Evolutionary conservation across 1,140 invertebrate species (phyloP).

Genomic region (Dendroctonus ponderosae): DNA sequence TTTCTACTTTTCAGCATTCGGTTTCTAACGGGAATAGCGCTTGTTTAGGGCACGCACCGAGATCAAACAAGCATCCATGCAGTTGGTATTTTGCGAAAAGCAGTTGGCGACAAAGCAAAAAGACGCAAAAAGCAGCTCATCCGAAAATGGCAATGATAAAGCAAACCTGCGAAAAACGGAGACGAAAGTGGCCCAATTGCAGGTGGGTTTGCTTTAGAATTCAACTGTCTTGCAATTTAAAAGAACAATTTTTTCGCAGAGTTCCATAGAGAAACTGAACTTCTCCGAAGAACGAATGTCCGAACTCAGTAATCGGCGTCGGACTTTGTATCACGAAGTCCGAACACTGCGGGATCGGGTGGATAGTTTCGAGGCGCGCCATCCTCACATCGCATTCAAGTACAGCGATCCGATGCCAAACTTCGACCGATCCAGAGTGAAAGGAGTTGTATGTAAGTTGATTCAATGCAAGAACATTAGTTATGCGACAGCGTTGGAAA

Average conservation of each 20-base stretch:
- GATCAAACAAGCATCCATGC: constrained; percentile 75
- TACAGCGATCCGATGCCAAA: constrained; percentile 73
- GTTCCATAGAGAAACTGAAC: constrained; percentile 59
- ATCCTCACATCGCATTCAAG: constrained; percentile 70
- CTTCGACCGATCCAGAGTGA: constrained; percentile 75
- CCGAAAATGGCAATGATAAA: constrained; percentile 71
- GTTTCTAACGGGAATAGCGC: too few species aligned
- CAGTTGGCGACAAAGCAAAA: constrained; percentile 67
- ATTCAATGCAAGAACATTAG: constrained; percentile 73
- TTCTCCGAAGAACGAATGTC: constrained; percentile 69
- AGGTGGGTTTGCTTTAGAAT: constrained; percentile 19
- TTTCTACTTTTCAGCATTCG: too few species aligned
- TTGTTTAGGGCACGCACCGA: constrained; percentile 70
- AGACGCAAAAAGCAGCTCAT: constrained; percentile 69
- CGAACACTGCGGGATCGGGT: constrained; percentile 56
- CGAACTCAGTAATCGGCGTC: constrained; percentile 56
- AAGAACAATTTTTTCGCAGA: constrained; percentile 15
- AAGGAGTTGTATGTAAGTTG: constrained; percentile 71
- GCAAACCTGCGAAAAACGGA: constrained; percentile 62
- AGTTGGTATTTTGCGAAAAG: constrained; percentile 67
- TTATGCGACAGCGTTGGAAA: constrained; percentile 79
- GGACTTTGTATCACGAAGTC: constrained; percentile 57
- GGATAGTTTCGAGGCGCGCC: constrained; percentile 63
- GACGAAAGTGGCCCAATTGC: constrained; percentile 52
- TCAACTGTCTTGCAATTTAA: background rate